Percentiles rank a stretch among this genome's conserved stretches.
These are phyloP conservation scores for Amorpha juglandis DNA, from an alignment of 2,888 invertebrate genomes.

Conservation along the genomic window DNA sequence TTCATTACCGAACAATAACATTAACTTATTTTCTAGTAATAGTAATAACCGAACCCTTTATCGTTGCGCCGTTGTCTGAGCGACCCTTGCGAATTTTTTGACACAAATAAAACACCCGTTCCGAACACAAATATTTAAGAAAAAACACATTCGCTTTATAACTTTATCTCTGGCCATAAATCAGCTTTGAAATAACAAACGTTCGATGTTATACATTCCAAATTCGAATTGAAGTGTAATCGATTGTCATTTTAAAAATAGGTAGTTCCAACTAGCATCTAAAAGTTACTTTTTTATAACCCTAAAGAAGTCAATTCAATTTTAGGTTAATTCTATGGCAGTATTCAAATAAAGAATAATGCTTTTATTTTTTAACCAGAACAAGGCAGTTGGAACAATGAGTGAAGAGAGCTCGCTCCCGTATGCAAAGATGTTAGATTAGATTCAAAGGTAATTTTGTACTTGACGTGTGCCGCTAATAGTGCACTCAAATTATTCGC, in stretches of 20 bases:
- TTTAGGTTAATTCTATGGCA: no score
- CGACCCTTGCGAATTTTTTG: slow-evolving; percentile 80
- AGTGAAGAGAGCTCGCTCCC: slow-evolving; percentile 27
- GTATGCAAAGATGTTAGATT: slow-evolving; percentile 59
- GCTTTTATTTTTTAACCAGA: not conserved
- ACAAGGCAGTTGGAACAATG: slow-evolving; percentile 24
- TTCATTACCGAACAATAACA: slow-evolving; percentile 82
- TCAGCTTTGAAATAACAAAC: slow-evolving; percentile 76
- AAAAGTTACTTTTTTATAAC: not conserved
- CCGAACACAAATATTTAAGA: slow-evolving; percentile 79
- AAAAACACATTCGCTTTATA: slow-evolving; percentile 67
- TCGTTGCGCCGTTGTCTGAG: slow-evolving; percentile 65
- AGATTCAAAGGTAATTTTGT: slow-evolving; percentile 65
- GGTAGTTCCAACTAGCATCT: not conserved
- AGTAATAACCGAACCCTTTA: slow-evolving; percentile 83
- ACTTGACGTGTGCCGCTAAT: slow-evolving; percentile 65
- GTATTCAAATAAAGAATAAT: slow-evolving; percentile 4
- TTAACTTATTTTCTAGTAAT: slow-evolving; percentile 78
- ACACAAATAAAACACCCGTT: slow-evolving; percentile 83
- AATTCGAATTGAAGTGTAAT: slow-evolving; percentile 75
- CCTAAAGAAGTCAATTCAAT: no score
- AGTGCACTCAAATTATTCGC: slow-evolving; percentile 68
- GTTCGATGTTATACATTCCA: slow-evolving; percentile 66
- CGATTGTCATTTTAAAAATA: slow-evolving; percentile 41
- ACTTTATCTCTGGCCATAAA: slow-evolving; percentile 79